Evolutionary conservation across 1,140 invertebrate genomes (phyloP).

Genomic region (Periplaneta americana): DNA sequence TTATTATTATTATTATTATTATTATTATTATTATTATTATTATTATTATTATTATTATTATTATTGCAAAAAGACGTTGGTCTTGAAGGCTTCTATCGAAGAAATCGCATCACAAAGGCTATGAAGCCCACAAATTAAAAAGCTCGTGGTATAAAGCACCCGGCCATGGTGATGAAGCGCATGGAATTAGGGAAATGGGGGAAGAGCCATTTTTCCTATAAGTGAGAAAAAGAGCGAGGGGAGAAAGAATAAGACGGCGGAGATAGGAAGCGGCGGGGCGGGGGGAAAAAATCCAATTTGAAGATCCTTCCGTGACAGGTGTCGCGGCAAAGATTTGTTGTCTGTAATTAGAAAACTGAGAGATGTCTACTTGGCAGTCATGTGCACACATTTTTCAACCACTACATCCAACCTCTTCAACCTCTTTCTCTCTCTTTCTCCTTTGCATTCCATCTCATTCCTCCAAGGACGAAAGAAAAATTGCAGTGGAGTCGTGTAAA

Average conservation of each 20-base stretch:
- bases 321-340: slow-evolving; percentile 20
- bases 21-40: no score
- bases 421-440: not conserved
- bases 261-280: not conserved
- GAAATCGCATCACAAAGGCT: no score
- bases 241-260: not conserved
- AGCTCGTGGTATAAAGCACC: no score
- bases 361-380: not conserved
- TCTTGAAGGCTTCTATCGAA: no score
- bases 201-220: not conserved
- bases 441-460: not conserved
- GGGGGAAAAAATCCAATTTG: slow-evolving; percentile 31
- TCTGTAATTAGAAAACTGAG: slow-evolving; percentile 17
- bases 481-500: not conserved
- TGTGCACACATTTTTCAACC: not conserved
- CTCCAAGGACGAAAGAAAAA: not conserved
- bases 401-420: not conserved
- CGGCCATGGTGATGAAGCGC: not conserved
- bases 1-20: no score
- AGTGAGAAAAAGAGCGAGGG: not conserved
- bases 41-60: no score
- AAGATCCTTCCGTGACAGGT: slow-evolving; percentile 12
- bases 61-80: no score
- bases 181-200: not conserved
- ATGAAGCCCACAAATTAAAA: no score